These are phyloP conservation scores for Sceloporus tristichus DNA, from an alignment of 2,113 vertebrate species.

Conservation along the genomic window DNA sequence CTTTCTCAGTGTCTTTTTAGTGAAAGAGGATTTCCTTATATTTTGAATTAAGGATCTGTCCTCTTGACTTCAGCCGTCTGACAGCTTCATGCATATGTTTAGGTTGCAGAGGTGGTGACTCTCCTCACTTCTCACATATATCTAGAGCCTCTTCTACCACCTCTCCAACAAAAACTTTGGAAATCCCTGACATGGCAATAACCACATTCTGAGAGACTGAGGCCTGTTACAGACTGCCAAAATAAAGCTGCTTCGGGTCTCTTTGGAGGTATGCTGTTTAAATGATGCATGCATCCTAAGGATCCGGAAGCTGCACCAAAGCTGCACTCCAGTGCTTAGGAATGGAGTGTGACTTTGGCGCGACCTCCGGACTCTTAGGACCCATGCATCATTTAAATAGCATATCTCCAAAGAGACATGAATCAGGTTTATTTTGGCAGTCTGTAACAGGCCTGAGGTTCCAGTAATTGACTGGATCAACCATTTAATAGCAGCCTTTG, in stretches of 20 bases:
- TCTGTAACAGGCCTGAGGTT: too few species aligned
- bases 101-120: slow-evolving; percentile 94
- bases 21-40: slow-evolving; percentile 92
- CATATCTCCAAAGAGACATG: too few species aligned
- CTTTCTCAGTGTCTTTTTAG: slow-evolving; percentile 59
- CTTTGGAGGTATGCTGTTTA: too few species aligned
- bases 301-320: too few species aligned
- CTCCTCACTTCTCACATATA: slow-evolving; percentile 97
- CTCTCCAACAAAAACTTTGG: slow-evolving; percentile 93
- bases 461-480: slow-evolving; percentile 98
- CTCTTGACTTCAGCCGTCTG: slow-evolving; percentile 88
- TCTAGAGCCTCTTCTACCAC: slow-evolving; percentile 96
- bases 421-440: too few species aligned
- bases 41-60: slow-evolving; percentile 94
- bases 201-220: slow-evolving; percentile 93
- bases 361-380: too few species aligned
- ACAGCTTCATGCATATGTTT: slow-evolving; percentile 96
- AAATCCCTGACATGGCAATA: slow-evolving; percentile 96
- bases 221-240: too few species aligned
- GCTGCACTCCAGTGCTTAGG: too few species aligned
- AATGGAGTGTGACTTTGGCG: too few species aligned
- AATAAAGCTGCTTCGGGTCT: too few species aligned
- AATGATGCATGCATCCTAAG: too few species aligned
- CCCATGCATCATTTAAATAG: too few species aligned
- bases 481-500: slow-evolving; percentile 98